Evolutionary conservation across 2,113 vertebrate species (phyloP).

Genomic region (Pterocles burchelli): DNA sequence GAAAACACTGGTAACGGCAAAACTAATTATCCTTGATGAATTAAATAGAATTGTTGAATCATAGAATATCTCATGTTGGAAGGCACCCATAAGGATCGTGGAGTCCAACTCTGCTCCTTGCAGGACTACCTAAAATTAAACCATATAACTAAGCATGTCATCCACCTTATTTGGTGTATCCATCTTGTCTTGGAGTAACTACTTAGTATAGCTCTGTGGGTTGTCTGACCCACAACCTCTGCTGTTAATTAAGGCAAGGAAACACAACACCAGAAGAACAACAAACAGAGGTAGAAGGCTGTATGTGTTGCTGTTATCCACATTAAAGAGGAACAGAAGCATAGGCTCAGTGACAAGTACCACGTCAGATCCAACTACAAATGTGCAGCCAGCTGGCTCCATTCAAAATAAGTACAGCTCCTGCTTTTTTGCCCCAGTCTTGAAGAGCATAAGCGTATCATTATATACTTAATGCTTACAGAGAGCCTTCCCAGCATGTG

Average conservation of each 20-base stretch:
- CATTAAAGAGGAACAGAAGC: not conserved
- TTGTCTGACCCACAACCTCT: not conserved
- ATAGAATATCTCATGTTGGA: not conserved
- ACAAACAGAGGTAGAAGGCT: not conserved
- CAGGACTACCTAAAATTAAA: not conserved
- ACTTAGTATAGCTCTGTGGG: not conserved
- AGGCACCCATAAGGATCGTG: not conserved
- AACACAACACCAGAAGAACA: not conserved
- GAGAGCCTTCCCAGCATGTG: not conserved
- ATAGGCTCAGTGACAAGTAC: not conserved
- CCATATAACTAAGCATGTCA: not conserved
- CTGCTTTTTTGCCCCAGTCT: not conserved
- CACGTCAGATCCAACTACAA: not conserved
- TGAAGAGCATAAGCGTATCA: not conserved
- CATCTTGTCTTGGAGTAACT: not conserved
- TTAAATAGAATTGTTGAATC: not conserved
- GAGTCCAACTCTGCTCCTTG: not conserved
- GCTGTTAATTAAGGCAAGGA: not conserved
- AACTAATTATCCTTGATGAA: not conserved
- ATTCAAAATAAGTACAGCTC: not conserved
- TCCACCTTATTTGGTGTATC: not conserved
- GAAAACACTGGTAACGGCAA: not conserved
- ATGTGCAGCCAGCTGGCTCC: not conserved
- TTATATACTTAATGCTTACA: not conserved
- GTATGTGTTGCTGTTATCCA: not conserved